Conservation (phyloP, 2,113 vertebrate species). For the Cercocebus atys region DNA sequence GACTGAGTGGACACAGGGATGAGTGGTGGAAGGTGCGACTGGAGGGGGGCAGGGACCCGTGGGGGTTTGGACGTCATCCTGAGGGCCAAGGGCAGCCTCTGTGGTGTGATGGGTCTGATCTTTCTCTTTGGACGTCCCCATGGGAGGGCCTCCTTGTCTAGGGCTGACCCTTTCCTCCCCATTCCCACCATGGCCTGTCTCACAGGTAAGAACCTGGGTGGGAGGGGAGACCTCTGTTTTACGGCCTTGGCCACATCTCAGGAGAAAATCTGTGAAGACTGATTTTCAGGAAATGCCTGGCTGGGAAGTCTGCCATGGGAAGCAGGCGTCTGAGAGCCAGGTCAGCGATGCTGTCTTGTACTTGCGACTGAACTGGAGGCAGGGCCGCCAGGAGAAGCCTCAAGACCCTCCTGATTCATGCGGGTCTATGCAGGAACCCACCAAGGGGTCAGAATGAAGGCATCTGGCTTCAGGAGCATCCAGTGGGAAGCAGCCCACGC, state of each 20-base stretch:
- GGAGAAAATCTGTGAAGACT: not conserved
- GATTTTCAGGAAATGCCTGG: not conserved
- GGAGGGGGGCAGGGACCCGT: fast-evolving
- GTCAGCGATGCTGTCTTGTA: not conserved
- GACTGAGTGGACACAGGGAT: fast-evolving
- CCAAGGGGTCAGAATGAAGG: not conserved
- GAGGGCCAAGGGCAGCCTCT: not conserved
- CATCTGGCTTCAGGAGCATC: fast-evolving
- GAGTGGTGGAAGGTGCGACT: fast-evolving
- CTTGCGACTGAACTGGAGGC: not conserved
- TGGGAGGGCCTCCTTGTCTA: not conserved
- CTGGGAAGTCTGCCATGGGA: fast-evolving
- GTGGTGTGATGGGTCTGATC: not conserved
- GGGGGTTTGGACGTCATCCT: not conserved
- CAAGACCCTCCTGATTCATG: not conserved
- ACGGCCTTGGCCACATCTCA: not conserved
- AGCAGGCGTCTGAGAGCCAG: not conserved
- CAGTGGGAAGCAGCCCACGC: not conserved
- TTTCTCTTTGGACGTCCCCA: not conserved
- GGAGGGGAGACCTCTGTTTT: too few species aligned
- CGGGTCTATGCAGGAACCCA: not conserved
- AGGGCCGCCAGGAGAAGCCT: not conserved
- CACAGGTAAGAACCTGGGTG: too few species aligned
- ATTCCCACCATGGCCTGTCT: fast-evolving
- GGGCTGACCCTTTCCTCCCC: not conserved